Percentiles rank a stretch among this genome's conserved stretches.
These are phyloP conservation scores for Drosophila baimaii DNA, from an alignment of 1,140 invertebrate species.

Conservation along the genomic window DNA sequence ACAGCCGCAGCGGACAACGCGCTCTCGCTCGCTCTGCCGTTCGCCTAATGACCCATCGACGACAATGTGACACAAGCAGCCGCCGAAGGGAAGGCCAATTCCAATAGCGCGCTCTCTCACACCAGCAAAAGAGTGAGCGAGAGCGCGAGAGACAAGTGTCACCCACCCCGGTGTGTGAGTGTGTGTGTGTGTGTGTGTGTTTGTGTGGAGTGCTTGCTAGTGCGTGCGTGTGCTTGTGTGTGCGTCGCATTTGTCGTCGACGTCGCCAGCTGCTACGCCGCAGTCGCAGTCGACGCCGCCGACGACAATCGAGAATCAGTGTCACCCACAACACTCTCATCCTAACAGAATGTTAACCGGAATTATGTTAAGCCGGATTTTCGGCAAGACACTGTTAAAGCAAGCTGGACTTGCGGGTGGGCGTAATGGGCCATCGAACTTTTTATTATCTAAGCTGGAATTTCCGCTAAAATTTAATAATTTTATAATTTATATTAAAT, in stretches of 20 bases:
- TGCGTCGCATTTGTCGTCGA: slow-evolving; percentile 62
- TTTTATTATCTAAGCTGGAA: not conserved
- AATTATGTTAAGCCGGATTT: not conserved
- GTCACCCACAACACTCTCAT: slow-evolving; percentile 79
- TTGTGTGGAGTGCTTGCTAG: slow-evolving; percentile 15
- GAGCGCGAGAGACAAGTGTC: slow-evolving; percentile 64
- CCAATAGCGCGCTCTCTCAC: slow-evolving; percentile 54
- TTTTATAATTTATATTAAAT: too few relatives aligned
- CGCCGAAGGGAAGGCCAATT: slow-evolving; percentile 61
- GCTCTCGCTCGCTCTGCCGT: slow-evolving; percentile 30
- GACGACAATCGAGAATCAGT: slow-evolving; percentile 75
- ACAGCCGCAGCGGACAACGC: slow-evolving; percentile 8
- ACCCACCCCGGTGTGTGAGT: slow-evolving; percentile 59
- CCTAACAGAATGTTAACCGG: not conserved
- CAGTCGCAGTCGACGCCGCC: slow-evolving; percentile 46
- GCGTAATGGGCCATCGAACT: not conserved
- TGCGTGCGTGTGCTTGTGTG: slow-evolving; percentile 33
- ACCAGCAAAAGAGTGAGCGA: slow-evolving; percentile 13
- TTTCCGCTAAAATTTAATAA: too few relatives aligned
- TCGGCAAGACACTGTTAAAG: not conserved
- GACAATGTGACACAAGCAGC: slow-evolving; percentile 76
- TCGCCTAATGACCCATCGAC: slow-evolving; percentile 71
- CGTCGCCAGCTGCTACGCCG: slow-evolving; percentile 19
- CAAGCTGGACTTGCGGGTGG: not conserved
- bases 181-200: slow-evolving; percentile 10